phyloP scores from a whole-genome alignment of 2,113 vertebrate species.

The Mustelus asterias region DNA sequence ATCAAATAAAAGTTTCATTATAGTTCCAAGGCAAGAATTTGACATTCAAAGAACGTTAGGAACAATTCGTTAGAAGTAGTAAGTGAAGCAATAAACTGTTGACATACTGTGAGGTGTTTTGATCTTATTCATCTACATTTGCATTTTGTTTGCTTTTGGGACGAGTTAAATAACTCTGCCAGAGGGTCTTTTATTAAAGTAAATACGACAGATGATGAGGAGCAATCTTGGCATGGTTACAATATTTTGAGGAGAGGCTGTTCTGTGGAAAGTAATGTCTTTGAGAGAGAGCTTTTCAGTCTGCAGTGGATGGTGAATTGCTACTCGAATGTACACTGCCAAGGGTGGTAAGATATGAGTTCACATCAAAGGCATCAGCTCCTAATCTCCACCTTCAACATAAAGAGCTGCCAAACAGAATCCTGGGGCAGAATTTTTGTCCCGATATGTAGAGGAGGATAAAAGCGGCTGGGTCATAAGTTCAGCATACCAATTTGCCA shows the following conservation, averaged over 20 bases:
- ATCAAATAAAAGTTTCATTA: neutral
- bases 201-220: neutral
- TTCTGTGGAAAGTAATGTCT: too few species aligned
- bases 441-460: neutral
- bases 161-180: constrained; percentile 26
- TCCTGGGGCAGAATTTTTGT: neutral
- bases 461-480: neutral
- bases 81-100: neutral
- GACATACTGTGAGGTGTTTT: neutral
- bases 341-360: neutral
- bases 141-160: constrained; percentile 16
- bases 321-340: neutral
- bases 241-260: neutral
- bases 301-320: neutral
- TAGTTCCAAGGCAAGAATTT: neutral
- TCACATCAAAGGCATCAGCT: neutral
- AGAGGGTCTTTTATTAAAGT: constrained; percentile 16
- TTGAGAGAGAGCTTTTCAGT: neutral
- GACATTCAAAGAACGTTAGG: neutral
- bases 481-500: neutral
- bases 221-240: constrained; percentile 15
- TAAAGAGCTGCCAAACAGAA: neutral
- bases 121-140: constrained; percentile 29
- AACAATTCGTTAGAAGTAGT: neutral
- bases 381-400: neutral